Evolutionary conservation across 2,113 vertebrate species (phyloP), one percentile per base, ranked within the genome.

Genomic region (Notarius lentiginosus): DNA sequence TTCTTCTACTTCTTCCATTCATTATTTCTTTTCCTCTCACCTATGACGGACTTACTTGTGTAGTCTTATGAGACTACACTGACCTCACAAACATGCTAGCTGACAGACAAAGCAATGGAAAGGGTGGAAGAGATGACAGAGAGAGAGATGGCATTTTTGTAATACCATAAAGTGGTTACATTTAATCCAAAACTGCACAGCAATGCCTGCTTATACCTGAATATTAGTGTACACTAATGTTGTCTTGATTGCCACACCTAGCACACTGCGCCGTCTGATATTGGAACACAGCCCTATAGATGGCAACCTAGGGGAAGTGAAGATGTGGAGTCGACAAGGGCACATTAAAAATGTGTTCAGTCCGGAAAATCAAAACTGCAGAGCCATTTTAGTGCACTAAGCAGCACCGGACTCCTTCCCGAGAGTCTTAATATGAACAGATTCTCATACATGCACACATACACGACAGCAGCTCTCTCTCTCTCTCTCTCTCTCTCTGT

Each of bases 351-450:
- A 51, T 53, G 18, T 49, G 15, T 60, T 30, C 24, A 27, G 30
- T 51, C 22, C 0, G 5, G 60, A 60, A 58, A 81, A 27, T 72
- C 22, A 34, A 49, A 83, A 49, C 60, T 47, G 34, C 79, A 75
- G 27, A 11, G 24, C 27, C 66, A 12, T 51, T 66, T 66, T 18
- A 17, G n/a, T 83, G 82, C 82, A 55, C 65, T 24, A 55, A 68
- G 24, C 47, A 53, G 63, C n/a, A 70, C 15, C 63, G 34, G 27
- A 79, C n/a, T 15, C 61, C 60, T 60, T 68, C 66, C 61, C 34
- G 20, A 58, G 76, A 79, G 2, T 4, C n/a, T 56, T 15, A 86
- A 68, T 65, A 85, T 85, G 47, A 66, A 56, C 84, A 86, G 49
- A 85, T 18, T 79, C 41, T 34, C 55, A 66, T 11, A 27, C 63